These are phyloP conservation scores for Capra hircus DNA, from an alignment of 2,113 vertebrate species.

Conservation along the genomic window DNA sequence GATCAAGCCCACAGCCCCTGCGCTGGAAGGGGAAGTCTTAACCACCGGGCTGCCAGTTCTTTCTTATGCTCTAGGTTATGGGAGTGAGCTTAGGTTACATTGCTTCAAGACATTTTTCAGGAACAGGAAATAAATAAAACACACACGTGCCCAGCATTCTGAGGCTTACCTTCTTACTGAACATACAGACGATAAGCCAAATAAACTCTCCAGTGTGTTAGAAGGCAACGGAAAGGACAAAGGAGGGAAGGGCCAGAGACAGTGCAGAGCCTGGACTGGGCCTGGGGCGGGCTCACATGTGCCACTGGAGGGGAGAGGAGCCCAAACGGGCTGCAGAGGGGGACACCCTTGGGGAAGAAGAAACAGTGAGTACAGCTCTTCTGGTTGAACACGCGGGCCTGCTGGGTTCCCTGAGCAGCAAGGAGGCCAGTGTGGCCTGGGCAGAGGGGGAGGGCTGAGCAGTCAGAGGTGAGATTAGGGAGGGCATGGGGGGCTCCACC, in stretches of 20 bases:
- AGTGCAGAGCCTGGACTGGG: accelerated
- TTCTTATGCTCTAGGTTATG: background rate
- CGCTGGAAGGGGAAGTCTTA: background rate
- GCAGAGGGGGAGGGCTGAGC: accelerated
- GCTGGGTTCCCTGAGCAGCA: accelerated
- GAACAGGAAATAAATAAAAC: background rate
- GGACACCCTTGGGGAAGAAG: background rate
- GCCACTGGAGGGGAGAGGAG: accelerated
- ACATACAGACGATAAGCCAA: background rate
- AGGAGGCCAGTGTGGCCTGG: background rate
- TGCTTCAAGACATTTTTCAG: background rate
- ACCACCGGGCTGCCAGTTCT: accelerated
- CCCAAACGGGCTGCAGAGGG: accelerated
- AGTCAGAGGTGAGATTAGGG: background rate
- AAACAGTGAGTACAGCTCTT: accelerated
- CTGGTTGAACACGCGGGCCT: accelerated
- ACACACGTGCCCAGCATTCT: background rate
- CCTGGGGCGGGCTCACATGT: accelerated
- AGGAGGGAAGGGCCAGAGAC: background rate
- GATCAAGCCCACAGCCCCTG: background rate
- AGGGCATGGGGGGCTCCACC: accelerated
- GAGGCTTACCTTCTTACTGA: background rate
- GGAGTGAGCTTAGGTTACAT: background rate
- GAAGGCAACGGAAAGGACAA: background rate
- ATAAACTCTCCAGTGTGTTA: too few relatives aligned